A percentile compares a stretch with the other conserved stretches of the same genome.
phyloP scores from a whole-genome alignment of 2,113 vertebrate species.

The Oncorhynchus nerka region DNA sequence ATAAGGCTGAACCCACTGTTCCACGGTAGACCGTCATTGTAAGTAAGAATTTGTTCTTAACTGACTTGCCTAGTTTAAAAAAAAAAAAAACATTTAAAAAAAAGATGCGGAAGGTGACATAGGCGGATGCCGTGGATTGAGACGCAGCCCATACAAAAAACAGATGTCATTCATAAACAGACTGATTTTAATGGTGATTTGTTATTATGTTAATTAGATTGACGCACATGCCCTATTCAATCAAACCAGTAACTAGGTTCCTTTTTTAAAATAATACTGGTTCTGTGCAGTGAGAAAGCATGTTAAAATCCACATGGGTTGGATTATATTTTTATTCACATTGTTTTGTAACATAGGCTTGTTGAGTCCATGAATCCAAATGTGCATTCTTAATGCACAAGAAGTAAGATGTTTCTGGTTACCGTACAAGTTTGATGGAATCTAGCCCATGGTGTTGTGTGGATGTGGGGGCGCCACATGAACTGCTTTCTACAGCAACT shows the following conservation, averaged over 20 bases:
- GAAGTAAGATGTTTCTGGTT: neutral
- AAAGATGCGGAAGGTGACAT: no score
- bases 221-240: conserved; percentile 34
- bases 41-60: no score
- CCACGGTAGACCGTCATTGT: no score
- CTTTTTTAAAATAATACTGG: conserved; percentile 15
- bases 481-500: neutral
- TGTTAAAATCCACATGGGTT: conserved; percentile 34
- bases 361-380: neutral
- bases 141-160: no score
- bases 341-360: conserved; percentile 1
- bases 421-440: conserved; percentile 6
- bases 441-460: neutral
- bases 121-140: no score
- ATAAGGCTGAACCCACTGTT: no score
- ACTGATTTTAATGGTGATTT: no score
- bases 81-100: rapidly evolving
- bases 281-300: conserved; percentile 47
- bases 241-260: conserved; percentile 32
- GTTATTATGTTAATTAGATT: no score
- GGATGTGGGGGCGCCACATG: neutral
- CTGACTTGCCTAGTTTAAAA: no score
- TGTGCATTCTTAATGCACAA: neutral
- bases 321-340: conserved; percentile 41
- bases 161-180: no score